Base-by-base conservation (phyloP, 2,113 vertebrate genomes). In the Scomber scombrus region DNA sequence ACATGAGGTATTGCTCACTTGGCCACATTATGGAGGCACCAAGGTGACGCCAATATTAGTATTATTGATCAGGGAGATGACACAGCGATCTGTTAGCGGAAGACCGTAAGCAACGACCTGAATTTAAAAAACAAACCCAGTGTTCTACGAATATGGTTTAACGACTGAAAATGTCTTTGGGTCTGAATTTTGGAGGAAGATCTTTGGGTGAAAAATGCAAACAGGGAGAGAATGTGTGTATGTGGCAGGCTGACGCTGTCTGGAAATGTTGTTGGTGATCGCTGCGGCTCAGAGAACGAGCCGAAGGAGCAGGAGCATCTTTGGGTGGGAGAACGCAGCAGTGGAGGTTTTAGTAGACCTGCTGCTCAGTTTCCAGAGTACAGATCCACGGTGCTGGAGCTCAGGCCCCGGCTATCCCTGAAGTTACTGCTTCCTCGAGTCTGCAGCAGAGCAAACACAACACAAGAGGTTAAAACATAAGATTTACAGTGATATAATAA, bases 371-470 rank as follows among this genome's bases (percentile, higher is more conserved):
- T 94, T 71, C 82, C 86, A 12, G 87, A 91, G 89, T 93, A 95
- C 46, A 95, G 92, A 61, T 95, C 91, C 71, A 94, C 86, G 1
- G 92, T 94, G 88, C 95, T 96, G 90, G 95, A 95, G 88, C 95
- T 96, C 88, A 96, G 82, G n/a, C 94, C 95, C 2, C 94, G 89
- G 31, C 89, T 95, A 55, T 90, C 89, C 55, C 78, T 90, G 74
- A 95, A 90, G 19, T 82, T 77, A 54, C 80, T 54, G 13, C 82
- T 43, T 3, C 85, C 81, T 1, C 73, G 90, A 50, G 54, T 87
- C 95, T 95, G 83, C 31, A 1, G n/a, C 0, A 47, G 11, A 82
- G 51, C 23, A 26, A 26, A 16, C 26, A 47, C 5, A 54, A 16
- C 56, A 79, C 51, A 11, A 58, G 16, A 52, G 12, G 40, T 76